Base-by-base conservation (phyloP, 2,888 invertebrate species). In the Lagria hirta region DNA sequence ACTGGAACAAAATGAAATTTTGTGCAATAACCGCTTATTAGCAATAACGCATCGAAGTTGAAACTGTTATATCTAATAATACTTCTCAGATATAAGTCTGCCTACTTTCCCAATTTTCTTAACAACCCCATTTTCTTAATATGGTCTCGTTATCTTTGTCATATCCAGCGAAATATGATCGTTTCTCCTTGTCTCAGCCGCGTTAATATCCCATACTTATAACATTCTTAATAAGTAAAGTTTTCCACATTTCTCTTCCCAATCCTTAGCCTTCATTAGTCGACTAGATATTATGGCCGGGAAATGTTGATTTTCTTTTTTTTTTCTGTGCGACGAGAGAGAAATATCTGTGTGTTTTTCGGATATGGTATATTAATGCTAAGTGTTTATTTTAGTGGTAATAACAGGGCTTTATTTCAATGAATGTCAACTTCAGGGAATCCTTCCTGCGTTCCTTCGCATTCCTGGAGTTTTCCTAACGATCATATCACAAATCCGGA, bases 371-470 rank as follows among this genome's bases (percentile, higher is more conserved):
- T 43, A 47, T 47, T 47, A 65, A 65, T 61, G 61, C 64, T 51
- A 54, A 66, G 65, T 62, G 63, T 62, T 65, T 62, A 67, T 67
- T 66, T 66, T 57, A 55, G 56, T 43, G 61, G 58, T 57, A 56
- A 63, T 67, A 67, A 66, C 65, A 64, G 58, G 63, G 66, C 62
- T 59, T 63, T 69, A 68, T 69, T 69, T 69, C 69, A 68, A 66
- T 67, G 69, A 68, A 68, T 68, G 69, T 69, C 69, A 69, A 64
- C 58, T 63, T 60, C 69, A 68, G 68, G 57, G 60, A 60, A 64
- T 61, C 60, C 56, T 59, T 54, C 58, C 47, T 47, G 58, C 59
- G 58, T 60, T 58, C 59, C 55, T 55, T 44, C 58, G 52, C 58
- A 57, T 55, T 53, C 55, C 47, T 49, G 37, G 52, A 48, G 51